These are phyloP conservation scores for Malthinus seriepunctatus DNA, from an alignment of 2,888 invertebrate species.

Conservation along the genomic window DNA sequence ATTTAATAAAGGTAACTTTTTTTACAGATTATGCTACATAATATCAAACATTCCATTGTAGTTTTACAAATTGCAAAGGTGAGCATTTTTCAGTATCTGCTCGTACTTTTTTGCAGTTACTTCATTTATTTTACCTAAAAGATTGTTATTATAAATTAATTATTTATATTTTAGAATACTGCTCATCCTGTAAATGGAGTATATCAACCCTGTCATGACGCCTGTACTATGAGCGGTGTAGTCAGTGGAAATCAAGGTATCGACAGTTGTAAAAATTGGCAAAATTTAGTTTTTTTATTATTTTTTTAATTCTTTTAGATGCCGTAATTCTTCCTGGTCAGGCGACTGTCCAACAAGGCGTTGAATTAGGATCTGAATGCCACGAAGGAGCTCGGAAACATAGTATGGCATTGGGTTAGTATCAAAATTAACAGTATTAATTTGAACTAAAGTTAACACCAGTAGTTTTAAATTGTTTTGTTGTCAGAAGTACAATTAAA, in stretches of 20 bases:
- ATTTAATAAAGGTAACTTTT: not conserved
- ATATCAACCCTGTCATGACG: constrained; percentile 68
- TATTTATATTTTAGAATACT: constrained; percentile 69
- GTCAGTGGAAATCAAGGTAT: constrained; percentile 5
- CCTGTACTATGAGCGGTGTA: constrained; percentile 11
- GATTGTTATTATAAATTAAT: not conserved
- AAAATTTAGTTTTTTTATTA: too few species aligned
- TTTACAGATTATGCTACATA: constrained; percentile 89
- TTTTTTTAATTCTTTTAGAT: constrained; percentile 37
- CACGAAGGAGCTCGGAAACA: constrained; percentile 55
- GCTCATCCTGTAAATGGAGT: constrained; percentile 90
- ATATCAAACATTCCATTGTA: constrained; percentile 98
- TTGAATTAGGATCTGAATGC: constrained; percentile 69
- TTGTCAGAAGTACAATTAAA: too few species aligned
- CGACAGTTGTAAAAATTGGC: not conserved
- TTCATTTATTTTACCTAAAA: not conserved
- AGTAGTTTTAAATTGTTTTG: too few species aligned
- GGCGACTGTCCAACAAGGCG: constrained; percentile 58
- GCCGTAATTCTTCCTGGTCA: constrained; percentile 43
- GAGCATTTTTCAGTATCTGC: constrained; percentile 38
- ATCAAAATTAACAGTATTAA: too few species aligned
- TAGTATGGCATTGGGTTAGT: constrained; percentile 45
- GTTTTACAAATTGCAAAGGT: constrained; percentile 97
- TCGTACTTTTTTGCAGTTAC: not conserved
- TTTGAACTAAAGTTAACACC: too few species aligned